Evolutionary conservation across 2,888 invertebrate species (phyloP), one percentile per base, ranked within the genome.

Genomic region (Andrena marginata): DNA sequence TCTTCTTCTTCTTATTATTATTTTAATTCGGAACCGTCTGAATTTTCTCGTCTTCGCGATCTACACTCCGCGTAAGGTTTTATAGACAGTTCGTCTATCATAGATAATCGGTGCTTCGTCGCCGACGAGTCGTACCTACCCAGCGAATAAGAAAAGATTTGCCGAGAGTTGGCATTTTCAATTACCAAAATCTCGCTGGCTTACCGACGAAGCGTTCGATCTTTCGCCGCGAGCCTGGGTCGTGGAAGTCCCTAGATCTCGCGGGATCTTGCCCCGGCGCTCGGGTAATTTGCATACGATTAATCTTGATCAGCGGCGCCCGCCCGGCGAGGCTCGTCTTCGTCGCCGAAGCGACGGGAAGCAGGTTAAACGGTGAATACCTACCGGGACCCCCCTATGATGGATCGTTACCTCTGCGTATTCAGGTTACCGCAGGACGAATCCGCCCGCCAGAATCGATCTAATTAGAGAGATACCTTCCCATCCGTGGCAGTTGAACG

Each of bases 221-320:
- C 80, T 82, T 82, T 73, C 65, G 70, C 49, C 56, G 56, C 68
- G 54, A 33, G 56, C 0, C 49, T 16, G 6, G 42, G 63, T 56
- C 63, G 42, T 7, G 49, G 62, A 54, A 69, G 20, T 79, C 62
- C 29, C 74, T 6, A 68, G 60, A 64, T 82, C 85, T 78, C 78
- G 70, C 51, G 78, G 68, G 83, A 85, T 86, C 73, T 77, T 82
- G 68, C 77, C 65, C 42, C 60, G 82, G 68, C 73, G 64, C 29
- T 71, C 64, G 48, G 64, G 82, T 89, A 87, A 89, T 89, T 89
- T 89, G 82, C 89, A 89, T 89, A 88, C 89, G 81, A 89, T 89
- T 89, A 89, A 89, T 89, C 89, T 89, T 89, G 89, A 89, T 89
- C 88, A 88, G 59, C 59, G 75, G 29, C 71, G 48, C 79, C 60